These are phyloP conservation scores for Drosophila watanabei DNA, from an alignment of 1,140 invertebrate species.

Conservation along the genomic window DNA sequence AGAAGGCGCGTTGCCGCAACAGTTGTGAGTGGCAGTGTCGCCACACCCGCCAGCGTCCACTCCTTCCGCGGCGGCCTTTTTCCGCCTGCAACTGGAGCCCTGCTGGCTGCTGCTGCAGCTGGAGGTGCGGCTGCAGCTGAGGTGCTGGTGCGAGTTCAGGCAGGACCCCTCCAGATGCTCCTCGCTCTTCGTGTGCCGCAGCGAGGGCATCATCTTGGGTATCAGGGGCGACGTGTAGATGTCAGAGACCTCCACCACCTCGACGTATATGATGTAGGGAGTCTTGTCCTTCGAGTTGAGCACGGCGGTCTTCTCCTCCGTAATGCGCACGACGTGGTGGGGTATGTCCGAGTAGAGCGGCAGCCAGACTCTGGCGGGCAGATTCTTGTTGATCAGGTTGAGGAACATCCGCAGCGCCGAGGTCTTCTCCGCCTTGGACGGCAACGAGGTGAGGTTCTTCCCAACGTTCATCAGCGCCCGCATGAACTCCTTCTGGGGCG, in stretches of 20 bases:
- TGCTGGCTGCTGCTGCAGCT: conserved; percentile 75
- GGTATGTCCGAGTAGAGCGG: conserved; percentile 97
- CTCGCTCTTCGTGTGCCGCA: conserved; percentile 97
- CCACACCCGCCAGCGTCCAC: conserved; percentile 44
- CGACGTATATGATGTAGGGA: conserved; percentile 98
- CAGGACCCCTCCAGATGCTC: conserved; percentile 87
- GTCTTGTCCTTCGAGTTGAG: conserved; percentile 99
- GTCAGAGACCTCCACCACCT: conserved; percentile 97
- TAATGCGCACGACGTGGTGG: conserved; percentile 95
- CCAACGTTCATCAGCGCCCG: conserved; percentile 95
- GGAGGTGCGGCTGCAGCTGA: conserved; percentile 67
- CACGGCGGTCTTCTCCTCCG: conserved; percentile 96
- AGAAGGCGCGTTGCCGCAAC: conserved; percentile 32
- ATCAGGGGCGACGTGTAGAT: conserved; percentile 93
- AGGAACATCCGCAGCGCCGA: conserved; percentile 96
- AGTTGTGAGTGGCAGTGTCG: conserved; percentile 27
- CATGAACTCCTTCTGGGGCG: conserved; percentile 95
- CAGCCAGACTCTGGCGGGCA: conserved; percentile 98
- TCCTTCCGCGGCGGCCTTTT: conserved; percentile 35
- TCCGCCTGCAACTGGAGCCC: conserved; percentile 68
- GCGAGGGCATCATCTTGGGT: conserved; percentile 91
- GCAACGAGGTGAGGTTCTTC: conserved; percentile 94
- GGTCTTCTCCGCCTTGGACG: conserved; percentile 97
- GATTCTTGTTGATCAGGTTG: conserved; percentile 96
- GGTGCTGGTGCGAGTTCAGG: conserved; percentile 65